A percentile compares a stretch with the other conserved stretches of the same genome.
phyloP scores from a whole-genome alignment of 2,888 invertebrate species.

The Dolomedes plantarius region DNA sequence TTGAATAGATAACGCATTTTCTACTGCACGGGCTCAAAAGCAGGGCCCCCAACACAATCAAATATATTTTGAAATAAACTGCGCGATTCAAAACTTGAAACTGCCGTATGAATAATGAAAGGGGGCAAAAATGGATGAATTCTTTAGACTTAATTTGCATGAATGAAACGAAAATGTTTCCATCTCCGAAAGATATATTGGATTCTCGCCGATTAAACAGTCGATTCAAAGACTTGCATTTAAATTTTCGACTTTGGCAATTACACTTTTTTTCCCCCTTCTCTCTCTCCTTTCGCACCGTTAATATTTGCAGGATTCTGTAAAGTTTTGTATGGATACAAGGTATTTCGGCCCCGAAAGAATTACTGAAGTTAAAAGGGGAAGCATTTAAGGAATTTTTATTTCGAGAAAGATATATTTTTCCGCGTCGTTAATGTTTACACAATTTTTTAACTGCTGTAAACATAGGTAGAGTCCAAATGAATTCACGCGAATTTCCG shows the following conservation, averaged over 20 bases:
- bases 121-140: not conserved
- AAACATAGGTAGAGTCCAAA: no score
- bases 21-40: not conserved
- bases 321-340: no score
- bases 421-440: no score
- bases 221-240: not conserved
- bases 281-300: no score
- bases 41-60: not conserved
- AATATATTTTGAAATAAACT: constrained; percentile 1
- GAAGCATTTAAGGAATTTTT: no score
- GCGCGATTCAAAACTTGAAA: not conserved
- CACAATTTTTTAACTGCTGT: no score
- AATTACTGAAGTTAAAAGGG: no score
- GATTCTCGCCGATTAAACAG: not conserved
- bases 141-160: constrained; percentile 4
- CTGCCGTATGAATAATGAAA: not conserved
- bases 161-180: not conserved
- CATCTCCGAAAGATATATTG: not conserved
- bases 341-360: no score
- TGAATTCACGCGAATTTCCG: no score
- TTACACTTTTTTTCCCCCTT: not conserved
- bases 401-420: no score
- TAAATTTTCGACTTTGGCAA: not conserved
- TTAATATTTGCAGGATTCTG: no score
- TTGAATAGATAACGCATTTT: constrained; percentile 16